Evolutionary conservation across 2,113 vertebrate genomes (phyloP).

Genomic region (Aphyosemion australe): DNA sequence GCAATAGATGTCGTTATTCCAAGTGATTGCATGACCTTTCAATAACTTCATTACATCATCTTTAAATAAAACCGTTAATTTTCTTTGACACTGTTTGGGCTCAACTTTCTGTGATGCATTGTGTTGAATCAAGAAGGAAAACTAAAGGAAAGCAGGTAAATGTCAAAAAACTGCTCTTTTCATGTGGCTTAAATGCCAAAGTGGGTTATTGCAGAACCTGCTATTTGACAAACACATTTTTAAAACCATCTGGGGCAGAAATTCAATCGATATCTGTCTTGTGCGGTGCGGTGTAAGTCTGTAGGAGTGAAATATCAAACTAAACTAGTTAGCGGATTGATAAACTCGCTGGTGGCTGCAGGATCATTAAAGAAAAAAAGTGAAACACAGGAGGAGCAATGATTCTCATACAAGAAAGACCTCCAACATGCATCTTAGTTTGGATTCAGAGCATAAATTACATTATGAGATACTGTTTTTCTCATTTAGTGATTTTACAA

Average conservation of each 20-base stretch:
- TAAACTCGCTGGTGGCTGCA: too few species aligned
- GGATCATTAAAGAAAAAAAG: too few species aligned
- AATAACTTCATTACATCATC: background rate
- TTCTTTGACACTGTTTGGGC: background rate
- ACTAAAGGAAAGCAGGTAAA: background rate
- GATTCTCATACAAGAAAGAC: too few species aligned
- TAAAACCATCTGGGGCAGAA: conserved; percentile 27
- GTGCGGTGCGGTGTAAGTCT: background rate
- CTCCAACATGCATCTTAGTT: too few species aligned
- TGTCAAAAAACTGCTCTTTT: conserved; percentile 27
- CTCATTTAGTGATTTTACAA: too few species aligned
- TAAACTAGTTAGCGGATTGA: background rate
- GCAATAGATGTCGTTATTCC: background rate
- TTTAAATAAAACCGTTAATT: background rate
- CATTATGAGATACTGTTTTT: too few species aligned
- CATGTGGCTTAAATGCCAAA: conserved; percentile 13
- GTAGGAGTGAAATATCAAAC: background rate
- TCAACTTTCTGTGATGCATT: background rate
- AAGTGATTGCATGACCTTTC: background rate
- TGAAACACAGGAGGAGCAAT: too few species aligned
- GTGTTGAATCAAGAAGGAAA: background rate
- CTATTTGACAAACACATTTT: conserved; percentile 4
- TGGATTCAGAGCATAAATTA: too few species aligned
- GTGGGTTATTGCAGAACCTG: background rate
- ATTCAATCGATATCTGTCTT: conserved; percentile 14